Evolutionary conservation across 2,113 vertebrate species (phyloP), one percentile per base, ranked within the genome.

Genomic region (Nycticebus coucang): DNA sequence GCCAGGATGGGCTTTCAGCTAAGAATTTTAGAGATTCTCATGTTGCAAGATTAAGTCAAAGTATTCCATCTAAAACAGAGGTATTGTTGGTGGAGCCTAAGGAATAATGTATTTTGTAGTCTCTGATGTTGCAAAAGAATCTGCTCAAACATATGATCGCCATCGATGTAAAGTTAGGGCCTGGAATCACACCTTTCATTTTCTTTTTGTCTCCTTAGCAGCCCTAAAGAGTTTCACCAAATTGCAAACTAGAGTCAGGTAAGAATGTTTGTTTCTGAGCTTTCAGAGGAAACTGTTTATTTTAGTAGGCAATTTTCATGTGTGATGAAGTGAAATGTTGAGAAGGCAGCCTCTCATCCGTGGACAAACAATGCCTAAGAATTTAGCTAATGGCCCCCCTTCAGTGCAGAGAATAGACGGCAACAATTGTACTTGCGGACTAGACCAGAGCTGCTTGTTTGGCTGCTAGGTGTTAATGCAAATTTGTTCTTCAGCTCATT

Each of bases 361-460:
- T 98, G 97, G 97, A 98, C 98, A 98, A 99, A 99, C 98, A 99
- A 98, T 98, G 98, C 98, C 97, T 97, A 98, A 98, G 98, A 98
- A 99, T 99, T 98, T 98, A 98, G 98, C 98, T 99, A 99, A 99
- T 99, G 98, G 98, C 98, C 98, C 98, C 98, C 98, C 98, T 99
- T 98, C 98, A 98, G 98, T 97, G 98, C 97, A 86, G 97, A 98
- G 98, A 98, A 98, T 98, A 98, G 98, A 98, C 97, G 98, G 97
- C 95, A 98, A 97, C 98, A 98, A 99, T 99, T 97, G 97, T 97
- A 97, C 97, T 98, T 98, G 97, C 98, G 98, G 97, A 98, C 98
- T 98, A 98, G 98, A 98, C 98, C 93, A 89, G 97, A 98, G 98
- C 98, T 98, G 95, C 98, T 98, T 98, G 98, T 98, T 98, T 98